Conservation (phyloP, 2,888 invertebrate species). For the Dryococelus australis region DNA sequence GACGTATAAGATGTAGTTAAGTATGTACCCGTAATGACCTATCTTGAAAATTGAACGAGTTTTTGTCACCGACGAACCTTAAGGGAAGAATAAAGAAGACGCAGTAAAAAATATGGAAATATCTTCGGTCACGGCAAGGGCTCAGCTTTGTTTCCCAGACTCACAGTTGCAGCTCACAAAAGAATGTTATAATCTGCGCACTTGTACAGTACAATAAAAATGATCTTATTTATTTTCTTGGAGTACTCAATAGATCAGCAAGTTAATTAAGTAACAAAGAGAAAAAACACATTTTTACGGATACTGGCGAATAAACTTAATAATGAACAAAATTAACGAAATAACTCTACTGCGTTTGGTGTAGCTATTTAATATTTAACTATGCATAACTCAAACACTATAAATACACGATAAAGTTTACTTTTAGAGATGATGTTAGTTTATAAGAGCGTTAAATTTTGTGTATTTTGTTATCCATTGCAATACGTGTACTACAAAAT, state of each 20-base stretch:
- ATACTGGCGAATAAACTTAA: no score
- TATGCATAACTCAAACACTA: no score
- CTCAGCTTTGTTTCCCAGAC: slow-evolving; percentile 1
- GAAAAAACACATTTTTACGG: no score
- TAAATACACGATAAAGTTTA: no score
- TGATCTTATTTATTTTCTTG: neutral
- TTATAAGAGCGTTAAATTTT: no score
- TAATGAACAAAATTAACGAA: no score
- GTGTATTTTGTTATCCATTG: no score
- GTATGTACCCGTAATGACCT: slow-evolving; percentile 33
- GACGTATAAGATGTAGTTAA: slow-evolving; percentile 36
- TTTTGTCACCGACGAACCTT: slow-evolving; percentile 26
- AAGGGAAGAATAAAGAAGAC: slow-evolving; percentile 24
- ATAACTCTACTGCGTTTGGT: no score
- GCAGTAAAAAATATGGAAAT: neutral
- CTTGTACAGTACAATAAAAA: neutral
- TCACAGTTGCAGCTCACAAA: neutral
- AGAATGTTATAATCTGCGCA: neutral
- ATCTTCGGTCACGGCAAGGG: slow-evolving; percentile 5
- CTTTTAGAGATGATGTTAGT: no score
- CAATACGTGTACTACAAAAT: no score
- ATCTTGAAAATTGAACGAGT: slow-evolving; percentile 29
- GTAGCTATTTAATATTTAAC: no score
- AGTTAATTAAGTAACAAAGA: neutral
- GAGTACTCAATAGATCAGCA: neutral